These are phyloP conservation scores for Rissa tridactyla DNA, from an alignment of 2,113 vertebrate genomes.

Conservation along the genomic window DNA sequence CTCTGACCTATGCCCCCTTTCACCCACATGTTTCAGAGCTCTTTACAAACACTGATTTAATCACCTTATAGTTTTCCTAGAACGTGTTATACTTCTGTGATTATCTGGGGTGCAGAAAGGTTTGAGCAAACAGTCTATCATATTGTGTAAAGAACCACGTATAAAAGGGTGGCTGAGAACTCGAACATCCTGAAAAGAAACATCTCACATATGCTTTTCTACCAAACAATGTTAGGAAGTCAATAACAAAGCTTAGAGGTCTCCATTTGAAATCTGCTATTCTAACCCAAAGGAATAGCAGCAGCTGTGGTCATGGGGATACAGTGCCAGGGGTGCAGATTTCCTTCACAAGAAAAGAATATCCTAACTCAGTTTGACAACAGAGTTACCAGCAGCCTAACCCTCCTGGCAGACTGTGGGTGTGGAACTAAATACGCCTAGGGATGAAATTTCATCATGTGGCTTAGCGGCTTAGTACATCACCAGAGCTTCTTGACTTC, in stretches of 20 bases:
- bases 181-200: background rate
- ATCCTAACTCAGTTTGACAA: background rate
- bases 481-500: background rate
- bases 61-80: background rate
- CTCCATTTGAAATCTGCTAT: background rate
- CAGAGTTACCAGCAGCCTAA: background rate
- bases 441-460: slow-evolving; percentile 51
- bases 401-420: background rate
- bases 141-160: background rate
- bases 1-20: background rate
- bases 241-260: background rate
- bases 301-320: background rate
- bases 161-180: background rate
- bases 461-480: background rate
- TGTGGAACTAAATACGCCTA: background rate
- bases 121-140: background rate
- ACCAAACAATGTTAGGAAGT: background rate
- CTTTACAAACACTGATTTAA: background rate
- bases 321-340: background rate
- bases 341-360: background rate
- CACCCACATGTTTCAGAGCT: background rate
- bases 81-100: background rate
- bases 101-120: background rate
- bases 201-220: rapidly evolving
- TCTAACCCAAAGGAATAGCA: background rate